Conservation (phyloP, 2,888 invertebrate genomes). For the Achlya flavicornis region DNA sequence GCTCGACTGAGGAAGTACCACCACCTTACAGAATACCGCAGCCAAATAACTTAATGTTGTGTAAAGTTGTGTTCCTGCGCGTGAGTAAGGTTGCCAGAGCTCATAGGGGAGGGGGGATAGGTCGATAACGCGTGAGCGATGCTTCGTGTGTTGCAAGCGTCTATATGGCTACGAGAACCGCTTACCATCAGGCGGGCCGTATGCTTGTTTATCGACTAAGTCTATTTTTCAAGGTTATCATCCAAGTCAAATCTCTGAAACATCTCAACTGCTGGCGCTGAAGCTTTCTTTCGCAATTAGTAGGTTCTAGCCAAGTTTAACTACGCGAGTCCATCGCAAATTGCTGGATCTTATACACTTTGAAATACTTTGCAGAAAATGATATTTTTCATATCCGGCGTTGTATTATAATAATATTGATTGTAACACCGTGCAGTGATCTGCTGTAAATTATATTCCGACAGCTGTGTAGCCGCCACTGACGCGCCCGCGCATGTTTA, state of each 20-base stretch:
- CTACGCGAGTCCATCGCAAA: background rate
- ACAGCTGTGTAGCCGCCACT: slow-evolving; percentile 55
- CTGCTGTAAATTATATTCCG: slow-evolving; percentile 59
- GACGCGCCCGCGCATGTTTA: slow-evolving; percentile 47
- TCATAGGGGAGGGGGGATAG: no score
- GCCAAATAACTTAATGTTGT: no score
- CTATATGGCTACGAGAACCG: no score
- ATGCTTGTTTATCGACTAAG: no score
- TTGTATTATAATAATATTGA: background rate
- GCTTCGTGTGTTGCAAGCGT: no score
- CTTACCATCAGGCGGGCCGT: no score
- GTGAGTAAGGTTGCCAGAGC: no score
- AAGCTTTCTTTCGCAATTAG: background rate
- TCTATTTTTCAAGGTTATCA: background rate
- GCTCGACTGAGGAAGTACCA: no score
- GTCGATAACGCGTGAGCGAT: no score
- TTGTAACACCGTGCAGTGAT: slow-evolving; percentile 2
- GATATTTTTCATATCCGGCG: background rate
- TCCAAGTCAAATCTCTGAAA: background rate
- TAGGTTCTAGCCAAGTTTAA: slow-evolving; percentile 2
- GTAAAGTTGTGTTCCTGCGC: no score
- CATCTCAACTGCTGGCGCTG: background rate
- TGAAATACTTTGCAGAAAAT: background rate
- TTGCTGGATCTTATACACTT: background rate
- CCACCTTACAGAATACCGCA: no score